Base-by-base conservation (phyloP, 2,113 vertebrate species). In the Gobio gobio region DNA sequence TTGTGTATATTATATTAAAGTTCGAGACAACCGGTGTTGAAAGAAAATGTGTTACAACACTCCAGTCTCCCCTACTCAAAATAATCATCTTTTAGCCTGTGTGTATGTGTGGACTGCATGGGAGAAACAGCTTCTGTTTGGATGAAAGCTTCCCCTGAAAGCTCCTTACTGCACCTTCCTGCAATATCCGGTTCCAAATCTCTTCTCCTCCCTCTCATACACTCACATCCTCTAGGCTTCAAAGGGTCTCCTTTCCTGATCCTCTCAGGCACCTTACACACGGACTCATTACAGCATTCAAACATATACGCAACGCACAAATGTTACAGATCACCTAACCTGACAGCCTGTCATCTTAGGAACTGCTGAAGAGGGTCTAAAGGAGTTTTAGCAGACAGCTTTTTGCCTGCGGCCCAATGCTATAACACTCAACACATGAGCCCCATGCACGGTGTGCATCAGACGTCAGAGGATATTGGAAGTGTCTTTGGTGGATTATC, bases 81-180 rank as follows among this genome's bases (percentile, higher is more conserved):
- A 49, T 43, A n/a, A 66, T 9, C 24, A 77, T 33, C 5, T 59
- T 59, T 68, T 26, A 81, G 24, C 26, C 59, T 54, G 43, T 45
- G 20, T 83, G 45, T 81, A 43, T 81, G 61, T 29, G 10, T 66
- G 26, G 7, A 58, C 29, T 58, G 9, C 9, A n/a, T 29, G 29
- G 64, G 26, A 72, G 45, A 54, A 51, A 22, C 26, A n/a, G 45
- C 29, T 54, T 82, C 85, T 76, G 16, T 8, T n/a, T 51, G 85
- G 81, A 89, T 89, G 77, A 87, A 89, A 89, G 68, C 64, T 59
- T 79, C 40, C 72, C 49, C 83, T 20, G 45, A 88, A 88, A 88
- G 82, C 87, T 82, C 54, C 85, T 85, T 63, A 85, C 63, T n/a
- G 78, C 78, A 85, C 85, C 88, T 85, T 88, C 45, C 72, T 82